A percentile compares a stretch with the other conserved stretches of the same genome.
phyloP scores from a whole-genome alignment of 2,888 invertebrate species.

The Xylota sylvarum region DNA sequence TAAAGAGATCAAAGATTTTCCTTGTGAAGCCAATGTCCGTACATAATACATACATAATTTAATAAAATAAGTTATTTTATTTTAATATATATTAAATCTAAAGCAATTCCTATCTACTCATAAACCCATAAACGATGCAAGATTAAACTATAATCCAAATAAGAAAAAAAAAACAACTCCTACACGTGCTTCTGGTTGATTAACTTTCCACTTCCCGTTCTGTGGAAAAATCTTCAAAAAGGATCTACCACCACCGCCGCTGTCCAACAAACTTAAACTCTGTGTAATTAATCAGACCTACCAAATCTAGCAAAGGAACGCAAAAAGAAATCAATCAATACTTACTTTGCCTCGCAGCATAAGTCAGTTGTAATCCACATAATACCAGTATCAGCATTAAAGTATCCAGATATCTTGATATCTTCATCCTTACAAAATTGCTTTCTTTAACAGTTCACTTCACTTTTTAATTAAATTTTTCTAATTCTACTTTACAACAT shows the following conservation, averaged over 20 bases:
- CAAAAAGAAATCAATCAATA: constrained; percentile 27
- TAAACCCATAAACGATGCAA: too few species aligned
- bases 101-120: too few species aligned
- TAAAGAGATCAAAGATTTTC: too few species aligned
- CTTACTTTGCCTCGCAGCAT: constrained; percentile 80
- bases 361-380: constrained; percentile 67
- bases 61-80: too few species aligned
- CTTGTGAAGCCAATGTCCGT: too few species aligned
- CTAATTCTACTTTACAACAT: constrained; percentile 46
- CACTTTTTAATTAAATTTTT: constrained; percentile 28
- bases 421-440: constrained; percentile 45
- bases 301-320: background rate
- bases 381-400: constrained; percentile 75
- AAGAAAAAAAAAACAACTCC: too few species aligned
- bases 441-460: constrained; percentile 35
- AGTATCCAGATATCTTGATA: constrained; percentile 35
- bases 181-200: background rate
- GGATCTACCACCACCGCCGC: background rate
- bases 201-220: background rate
- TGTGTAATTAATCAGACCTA: background rate
- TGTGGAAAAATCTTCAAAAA: background rate
- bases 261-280: background rate
- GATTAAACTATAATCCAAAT: too few species aligned
- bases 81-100: too few species aligned
- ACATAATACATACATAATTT: too few species aligned